Conservation (phyloP, 2,888 invertebrate genomes). For the Galerucella pusilla region DNA sequence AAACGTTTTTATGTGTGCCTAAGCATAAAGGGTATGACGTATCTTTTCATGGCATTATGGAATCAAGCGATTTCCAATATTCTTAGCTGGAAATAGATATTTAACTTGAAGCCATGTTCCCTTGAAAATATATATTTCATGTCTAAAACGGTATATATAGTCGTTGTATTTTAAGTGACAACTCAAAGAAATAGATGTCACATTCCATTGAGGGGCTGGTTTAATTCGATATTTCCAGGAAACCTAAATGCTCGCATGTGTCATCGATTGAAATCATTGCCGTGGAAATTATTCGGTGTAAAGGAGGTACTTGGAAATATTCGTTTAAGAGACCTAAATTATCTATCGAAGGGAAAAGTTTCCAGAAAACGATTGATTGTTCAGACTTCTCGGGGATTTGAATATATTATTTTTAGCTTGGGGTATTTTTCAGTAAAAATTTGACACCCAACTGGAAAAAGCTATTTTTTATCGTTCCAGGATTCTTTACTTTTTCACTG, state of each 20-base stretch:
- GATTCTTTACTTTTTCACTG: no score
- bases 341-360: background rate
- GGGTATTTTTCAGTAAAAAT: no score
- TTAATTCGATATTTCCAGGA: constrained; percentile 28
- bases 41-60: background rate
- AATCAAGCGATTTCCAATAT: background rate
- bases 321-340: background rate
- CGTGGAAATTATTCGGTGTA: background rate
- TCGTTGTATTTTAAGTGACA: constrained; percentile 26
- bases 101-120: constrained; percentile 28
- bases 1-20: no score
- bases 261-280: constrained; percentile 13
- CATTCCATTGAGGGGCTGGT: constrained; percentile 27
- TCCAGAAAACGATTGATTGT: no score
- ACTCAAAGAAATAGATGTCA: constrained; percentile 35
- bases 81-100: constrained; percentile 18
- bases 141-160: constrained; percentile 13
- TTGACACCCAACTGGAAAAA: no score
- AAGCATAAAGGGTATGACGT: no score
- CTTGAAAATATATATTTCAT: constrained; percentile 2
- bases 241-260: constrained; percentile 22
- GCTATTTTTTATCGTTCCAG: no score
- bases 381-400: no score
- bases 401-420: no score
- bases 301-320: no score